These are phyloP conservation scores for Chionoecetes opilio DNA, from an alignment of 1,140 invertebrate genomes.

Conservation along the genomic window DNA sequence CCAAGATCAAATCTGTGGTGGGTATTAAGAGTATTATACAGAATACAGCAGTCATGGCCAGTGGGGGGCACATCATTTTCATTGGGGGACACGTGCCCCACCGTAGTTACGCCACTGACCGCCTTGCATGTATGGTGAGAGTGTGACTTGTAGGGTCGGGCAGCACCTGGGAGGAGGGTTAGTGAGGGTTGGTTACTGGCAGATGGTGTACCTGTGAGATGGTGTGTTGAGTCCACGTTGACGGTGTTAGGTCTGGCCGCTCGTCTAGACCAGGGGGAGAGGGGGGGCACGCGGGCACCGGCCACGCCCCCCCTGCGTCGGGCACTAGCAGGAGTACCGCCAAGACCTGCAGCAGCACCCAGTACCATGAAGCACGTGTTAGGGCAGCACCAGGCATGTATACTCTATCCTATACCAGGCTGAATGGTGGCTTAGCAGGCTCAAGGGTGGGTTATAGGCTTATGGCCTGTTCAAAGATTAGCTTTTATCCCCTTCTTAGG, in stretches of 20 bases:
- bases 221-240: conserved; percentile 78
- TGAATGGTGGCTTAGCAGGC: not conserved
- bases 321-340: conserved; percentile 71
- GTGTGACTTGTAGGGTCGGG: too few relatives aligned
- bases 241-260: conserved; percentile 73
- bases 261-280: conserved; percentile 76
- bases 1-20: too few relatives aligned
- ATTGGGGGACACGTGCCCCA: too few relatives aligned
- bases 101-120: too few relatives aligned
- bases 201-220: conserved; percentile 75
- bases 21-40: too few relatives aligned
- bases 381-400: not conserved
- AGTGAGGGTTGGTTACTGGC: not conserved
- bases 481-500: not conserved
- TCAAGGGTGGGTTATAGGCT: not conserved
- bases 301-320: conserved; percentile 70
- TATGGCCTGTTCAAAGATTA: not conserved
- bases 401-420: not conserved
- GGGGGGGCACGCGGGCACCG: conserved; percentile 70
- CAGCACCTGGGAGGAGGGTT: not conserved
- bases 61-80: too few relatives aligned
- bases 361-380: conserved; percentile 56
- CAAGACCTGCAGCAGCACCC: conserved; percentile 70
- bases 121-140: too few relatives aligned
- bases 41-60: too few relatives aligned